Evolutionary conservation across 1,140 invertebrate species (phyloP).

Genomic region (Drosophila funebris): DNA sequence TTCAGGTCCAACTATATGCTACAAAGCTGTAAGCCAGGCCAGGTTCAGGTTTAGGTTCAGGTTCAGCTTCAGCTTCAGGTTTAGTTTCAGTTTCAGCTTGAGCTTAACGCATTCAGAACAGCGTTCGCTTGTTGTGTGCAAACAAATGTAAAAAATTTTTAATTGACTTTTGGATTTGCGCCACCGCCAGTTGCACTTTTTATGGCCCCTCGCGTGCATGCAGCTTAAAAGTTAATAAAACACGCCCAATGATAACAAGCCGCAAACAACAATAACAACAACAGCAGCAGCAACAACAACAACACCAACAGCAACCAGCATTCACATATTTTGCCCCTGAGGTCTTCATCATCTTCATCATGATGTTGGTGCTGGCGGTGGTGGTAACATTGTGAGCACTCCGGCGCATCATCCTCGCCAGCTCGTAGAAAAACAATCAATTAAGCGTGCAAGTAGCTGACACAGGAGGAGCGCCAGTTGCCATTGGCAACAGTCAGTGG

Average conservation of each 20-base stretch:
- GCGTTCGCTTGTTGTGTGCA: constrained; percentile 59
- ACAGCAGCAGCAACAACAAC: constrained; percentile 62
- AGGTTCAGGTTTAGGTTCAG: not conserved
- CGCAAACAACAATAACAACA: constrained; percentile 48
- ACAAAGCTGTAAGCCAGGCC: not conserved
- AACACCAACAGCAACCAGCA: constrained; percentile 48
- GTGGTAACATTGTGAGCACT: constrained; percentile 29
- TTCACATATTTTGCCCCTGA: constrained; percentile 73
- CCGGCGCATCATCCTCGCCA: constrained; percentile 33
- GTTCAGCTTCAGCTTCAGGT: not conserved
- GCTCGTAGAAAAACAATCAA: constrained; percentile 82
- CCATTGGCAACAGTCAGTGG: constrained; percentile 52
- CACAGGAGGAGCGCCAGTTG: constrained; percentile 65
- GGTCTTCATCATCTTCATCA: constrained; percentile 67
- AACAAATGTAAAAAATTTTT: constrained; percentile 83
- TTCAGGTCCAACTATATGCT: not conserved
- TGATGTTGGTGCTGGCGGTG: not conserved
- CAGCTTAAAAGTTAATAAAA: constrained; percentile 83
- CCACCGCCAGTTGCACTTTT: constrained; percentile 76
- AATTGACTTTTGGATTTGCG: constrained; percentile 79
- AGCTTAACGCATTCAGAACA: constrained; percentile 19
- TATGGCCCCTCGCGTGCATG: constrained; percentile 78
- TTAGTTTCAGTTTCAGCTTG: constrained; percentile 6
- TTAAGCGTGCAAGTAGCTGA: constrained; percentile 78
- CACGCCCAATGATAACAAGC: constrained; percentile 82